Conservation (phyloP, 2,888 invertebrate genomes). For the Punctoribates punctum region DNA sequence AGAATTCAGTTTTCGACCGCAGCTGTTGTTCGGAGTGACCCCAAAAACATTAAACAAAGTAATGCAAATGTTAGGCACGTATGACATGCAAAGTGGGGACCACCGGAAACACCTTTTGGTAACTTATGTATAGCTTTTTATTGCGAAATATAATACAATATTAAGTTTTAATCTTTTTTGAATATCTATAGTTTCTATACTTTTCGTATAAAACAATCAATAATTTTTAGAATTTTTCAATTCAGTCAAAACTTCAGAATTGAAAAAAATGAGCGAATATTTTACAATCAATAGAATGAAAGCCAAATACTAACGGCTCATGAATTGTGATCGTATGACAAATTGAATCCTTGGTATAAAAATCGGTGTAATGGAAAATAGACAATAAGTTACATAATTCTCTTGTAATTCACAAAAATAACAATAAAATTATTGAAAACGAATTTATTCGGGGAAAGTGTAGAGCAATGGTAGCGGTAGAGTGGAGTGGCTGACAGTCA, state of each 20-base stretch:
- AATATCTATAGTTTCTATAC: neutral
- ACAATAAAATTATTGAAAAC: neutral
- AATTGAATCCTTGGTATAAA: slow-evolving; percentile 30
- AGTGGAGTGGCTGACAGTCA: neutral
- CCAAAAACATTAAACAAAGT: neutral
- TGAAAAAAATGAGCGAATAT: neutral
- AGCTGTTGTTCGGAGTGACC: neutral
- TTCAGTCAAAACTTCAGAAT: no score
- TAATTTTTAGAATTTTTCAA: no score
- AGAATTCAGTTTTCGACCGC: neutral
- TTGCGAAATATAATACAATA: neutral
- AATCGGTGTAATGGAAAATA: neutral
- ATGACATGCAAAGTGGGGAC: neutral
- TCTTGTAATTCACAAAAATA: neutral
- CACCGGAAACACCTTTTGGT: slow-evolving; percentile 21
- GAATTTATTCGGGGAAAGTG: slow-evolving; percentile 3
- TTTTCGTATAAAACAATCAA: no score
- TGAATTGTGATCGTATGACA: neutral
- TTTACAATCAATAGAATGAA: neutral
- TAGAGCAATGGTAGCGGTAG: neutral
- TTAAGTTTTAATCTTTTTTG: neutral
- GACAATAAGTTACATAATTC: slow-evolving; percentile 25
- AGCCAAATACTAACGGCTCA: neutral
- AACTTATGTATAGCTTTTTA: neutral
- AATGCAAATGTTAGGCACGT: neutral